Percentiles rank a stretch among this genome's conserved stretches.
phyloP scores from a whole-genome alignment of 1,140 invertebrate genomes.

The Oncopeltus fasciatus region DNA sequence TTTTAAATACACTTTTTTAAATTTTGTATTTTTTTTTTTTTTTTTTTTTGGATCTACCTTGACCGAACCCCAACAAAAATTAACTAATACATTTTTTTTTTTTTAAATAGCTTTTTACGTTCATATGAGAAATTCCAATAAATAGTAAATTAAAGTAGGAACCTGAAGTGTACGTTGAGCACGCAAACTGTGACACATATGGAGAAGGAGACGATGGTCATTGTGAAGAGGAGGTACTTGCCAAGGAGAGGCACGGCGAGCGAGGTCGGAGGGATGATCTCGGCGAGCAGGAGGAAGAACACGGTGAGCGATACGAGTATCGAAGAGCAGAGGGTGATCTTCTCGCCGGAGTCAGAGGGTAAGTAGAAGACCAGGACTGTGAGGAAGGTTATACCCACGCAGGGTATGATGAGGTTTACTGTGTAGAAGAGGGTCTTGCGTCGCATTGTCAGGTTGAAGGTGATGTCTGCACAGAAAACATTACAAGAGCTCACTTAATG shows the following conservation, averaged over 20 bases:
- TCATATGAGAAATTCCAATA: no score
- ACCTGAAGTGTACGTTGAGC: conserved; percentile 95
- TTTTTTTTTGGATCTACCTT: no score
- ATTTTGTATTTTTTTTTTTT: no score
- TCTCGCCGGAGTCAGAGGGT: conserved; percentile 89
- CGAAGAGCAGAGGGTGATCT: conserved; percentile 88
- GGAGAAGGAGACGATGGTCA: conserved; percentile 92
- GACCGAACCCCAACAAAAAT: no score
- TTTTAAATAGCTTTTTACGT: no score
- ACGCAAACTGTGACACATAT: conserved; percentile 95
- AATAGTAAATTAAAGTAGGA: conserved; percentile 25
- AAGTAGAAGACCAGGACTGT: conserved; percentile 91
- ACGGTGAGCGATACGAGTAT: conserved; percentile 96
- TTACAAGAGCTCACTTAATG: no score
- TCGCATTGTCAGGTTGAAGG: conserved; percentile 88
- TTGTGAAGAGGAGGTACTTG: conserved; percentile 91
- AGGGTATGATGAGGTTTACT: conserved; percentile 79
- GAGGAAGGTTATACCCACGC: conserved; percentile 81
- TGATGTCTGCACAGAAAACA: conserved; percentile 61
- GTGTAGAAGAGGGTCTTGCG: conserved; percentile 85
- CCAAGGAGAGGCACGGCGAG: conserved; percentile 92
- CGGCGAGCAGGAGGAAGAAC: conserved; percentile 91
- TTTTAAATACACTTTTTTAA: no score
- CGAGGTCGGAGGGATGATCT: conserved; percentile 95
- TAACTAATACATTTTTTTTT: no score